These are phyloP conservation scores for Agapornis canus DNA, from an alignment of 2,797 vertebrate genomes.

Conservation along the genomic window DNA sequence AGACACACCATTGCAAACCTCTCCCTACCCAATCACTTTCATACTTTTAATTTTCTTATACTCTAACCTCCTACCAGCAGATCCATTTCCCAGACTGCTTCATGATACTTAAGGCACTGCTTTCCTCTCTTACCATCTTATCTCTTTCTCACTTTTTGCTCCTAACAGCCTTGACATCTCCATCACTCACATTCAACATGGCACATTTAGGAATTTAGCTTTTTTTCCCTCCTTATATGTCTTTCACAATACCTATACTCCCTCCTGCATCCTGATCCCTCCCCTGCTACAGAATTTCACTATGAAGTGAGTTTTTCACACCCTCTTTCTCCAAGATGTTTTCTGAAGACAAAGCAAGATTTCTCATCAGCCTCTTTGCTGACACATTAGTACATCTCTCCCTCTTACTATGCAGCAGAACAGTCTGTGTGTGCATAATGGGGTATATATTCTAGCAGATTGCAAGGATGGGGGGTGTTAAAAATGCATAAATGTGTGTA, in stretches of 20 bases:
- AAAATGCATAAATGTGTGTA: neutral
- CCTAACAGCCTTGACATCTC: neutral
- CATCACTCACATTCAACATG: neutral
- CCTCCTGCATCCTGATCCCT: neutral
- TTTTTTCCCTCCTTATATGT: neutral
- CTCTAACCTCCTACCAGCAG: neutral
- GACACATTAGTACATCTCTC: neutral
- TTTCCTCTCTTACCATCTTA: neutral
- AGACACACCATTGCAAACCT: neutral
- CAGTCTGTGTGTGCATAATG: neutral
- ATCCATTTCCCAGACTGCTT: neutral
- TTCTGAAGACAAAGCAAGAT: neutral
- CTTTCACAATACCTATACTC: neutral
- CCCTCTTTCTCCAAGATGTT: neutral
- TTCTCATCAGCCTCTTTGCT: constrained; percentile 4
- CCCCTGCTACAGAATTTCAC: neutral
- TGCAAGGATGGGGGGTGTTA: neutral
- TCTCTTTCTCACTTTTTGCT: neutral
- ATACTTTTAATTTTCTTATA: neutral
- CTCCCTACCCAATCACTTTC: neutral
- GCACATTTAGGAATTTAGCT: neutral
- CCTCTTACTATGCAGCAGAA: neutral
- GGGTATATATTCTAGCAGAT: neutral
- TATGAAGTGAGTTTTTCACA: neutral
- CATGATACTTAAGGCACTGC: neutral